Evolutionary conservation across 2,888 invertebrate genomes (phyloP).

Genomic region (Drosophila ezoana): DNA sequence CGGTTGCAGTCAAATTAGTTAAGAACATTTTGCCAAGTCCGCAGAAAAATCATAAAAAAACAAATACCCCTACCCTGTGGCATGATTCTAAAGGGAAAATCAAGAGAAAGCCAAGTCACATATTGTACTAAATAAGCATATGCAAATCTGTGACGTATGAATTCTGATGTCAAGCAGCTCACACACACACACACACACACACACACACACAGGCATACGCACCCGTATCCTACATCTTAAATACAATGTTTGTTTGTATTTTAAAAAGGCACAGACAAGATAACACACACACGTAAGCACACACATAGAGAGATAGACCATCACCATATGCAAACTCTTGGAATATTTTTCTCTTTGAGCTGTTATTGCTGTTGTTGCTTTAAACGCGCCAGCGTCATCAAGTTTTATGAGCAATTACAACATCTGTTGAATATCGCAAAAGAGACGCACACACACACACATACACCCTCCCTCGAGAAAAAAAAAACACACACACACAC

Average conservation of each 20-base stretch:
- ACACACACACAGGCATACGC: slow-evolving; percentile 7
- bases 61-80: slow-evolving; percentile 20
- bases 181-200: slow-evolving; percentile 21
- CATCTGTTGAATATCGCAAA: slow-evolving; percentile 80
- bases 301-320: slow-evolving; percentile 39
- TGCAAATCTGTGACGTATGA: slow-evolving; percentile 80
- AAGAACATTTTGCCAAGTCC: slow-evolving; percentile 42
- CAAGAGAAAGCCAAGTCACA: slow-evolving; percentile 30
- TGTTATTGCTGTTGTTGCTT: slow-evolving; percentile 41
- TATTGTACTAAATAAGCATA: slow-evolving; percentile 59
- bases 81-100: slow-evolving; percentile 21
- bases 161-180: slow-evolving; percentile 65
- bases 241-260: slow-evolving; percentile 56
- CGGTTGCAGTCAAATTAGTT: slow-evolving; percentile 57
- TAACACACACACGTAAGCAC: slow-evolving; percentile 22
- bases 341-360: slow-evolving; percentile 60
- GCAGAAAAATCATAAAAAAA: slow-evolving; percentile 19
- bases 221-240: slow-evolving; percentile 46
- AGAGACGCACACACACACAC: slow-evolving; percentile 35
- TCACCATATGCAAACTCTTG: slow-evolving; percentile 69
- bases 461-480: slow-evolving; percentile 14
- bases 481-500: background rate
- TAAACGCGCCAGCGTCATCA: slow-evolving; percentile 78
- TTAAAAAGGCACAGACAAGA: slow-evolving; percentile 27
- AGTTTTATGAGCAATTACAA: slow-evolving; percentile 82